Evolutionary conservation across 2,797 vertebrate species (phyloP), one percentile per base, ranked within the genome.

Genomic region (Mormyrops boulengeri): DNA sequence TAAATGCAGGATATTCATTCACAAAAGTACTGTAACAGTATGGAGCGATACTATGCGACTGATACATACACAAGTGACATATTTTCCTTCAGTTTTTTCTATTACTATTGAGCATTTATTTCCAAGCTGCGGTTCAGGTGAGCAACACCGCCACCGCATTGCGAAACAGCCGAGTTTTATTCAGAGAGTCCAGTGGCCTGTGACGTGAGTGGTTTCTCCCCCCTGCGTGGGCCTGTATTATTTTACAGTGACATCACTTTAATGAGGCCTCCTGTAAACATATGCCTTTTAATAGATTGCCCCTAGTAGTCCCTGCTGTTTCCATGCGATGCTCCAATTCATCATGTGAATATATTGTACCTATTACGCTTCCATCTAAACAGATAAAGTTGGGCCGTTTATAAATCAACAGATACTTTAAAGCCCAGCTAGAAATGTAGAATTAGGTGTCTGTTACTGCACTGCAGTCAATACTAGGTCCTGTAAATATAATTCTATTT

Each of bases 191-290:
- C n/a, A 2, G 87, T 88, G 60, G 12, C 38, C 60, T 14, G 87
- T 55, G 57, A 49, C 1, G 57, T 1, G 3, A 88, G 57, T 2
- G 19, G 9, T 49, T 47, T 88, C 34, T 87, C 53, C 34, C 53
- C 53, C 19, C 50, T 55, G n/a, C 57, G 34, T 38, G 41, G 57
- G 87, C n/a, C 87, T 92, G 93, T 92, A 94, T 92, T 91, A 91
- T 93, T 95, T 94, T 92, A 94, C 94, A 94, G 94, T 93, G 94
- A 87, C 89, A 0, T 93, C 92, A 92, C 90, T 92, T 94, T 95
- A 95, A 95, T 92, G 89, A 95, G 93, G 90, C 92, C 94, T 94
- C 92, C 94, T 94, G 92, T 91, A 95, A 94, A 93, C 93, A 93
- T 93, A 94, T 93, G 90, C 88, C 85, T 77, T 94, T 94, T 93